phyloP scores from a whole-genome alignment of 1,140 invertebrate species.

The Arion vulgaris region DNA sequence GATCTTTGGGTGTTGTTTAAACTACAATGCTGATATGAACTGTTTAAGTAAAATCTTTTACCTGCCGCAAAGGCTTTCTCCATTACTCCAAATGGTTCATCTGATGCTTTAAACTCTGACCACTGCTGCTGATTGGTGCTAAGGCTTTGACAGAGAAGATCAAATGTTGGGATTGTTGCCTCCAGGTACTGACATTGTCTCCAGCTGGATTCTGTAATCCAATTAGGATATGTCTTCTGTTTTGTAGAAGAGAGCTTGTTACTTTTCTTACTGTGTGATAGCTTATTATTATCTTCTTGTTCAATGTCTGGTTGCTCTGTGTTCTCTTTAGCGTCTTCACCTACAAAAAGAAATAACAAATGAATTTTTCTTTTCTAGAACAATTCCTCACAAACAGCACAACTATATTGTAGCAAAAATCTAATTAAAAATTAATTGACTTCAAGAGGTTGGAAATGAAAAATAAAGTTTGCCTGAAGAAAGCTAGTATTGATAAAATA shows the following conservation, averaged over 20 bases:
- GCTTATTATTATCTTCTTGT: not conserved
- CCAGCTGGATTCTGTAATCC: constrained; percentile 64
- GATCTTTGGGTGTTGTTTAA: too few relatives aligned
- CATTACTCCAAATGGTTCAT: constrained; percentile 62
- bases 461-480: too few relatives aligned
- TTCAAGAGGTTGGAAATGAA: too few relatives aligned
- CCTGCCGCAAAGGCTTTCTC: constrained; percentile 40
- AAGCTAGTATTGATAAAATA: too few relatives aligned
- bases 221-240: constrained; percentile 47
- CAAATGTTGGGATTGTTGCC: constrained; percentile 55
- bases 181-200: constrained; percentile 66
- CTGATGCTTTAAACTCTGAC: constrained; percentile 53
- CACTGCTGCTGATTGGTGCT: constrained; percentile 62
- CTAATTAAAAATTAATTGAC: too few relatives aligned
- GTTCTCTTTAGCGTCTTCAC: not conserved
- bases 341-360: not conserved
- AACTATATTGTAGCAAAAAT: too few relatives aligned
- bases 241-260: not conserved
- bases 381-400: too few relatives aligned
- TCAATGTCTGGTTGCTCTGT: not conserved
- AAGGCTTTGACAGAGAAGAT: constrained; percentile 62
- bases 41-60: too few relatives aligned
- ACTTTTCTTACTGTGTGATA: not conserved
- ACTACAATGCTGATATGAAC: too few relatives aligned
- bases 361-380: too few relatives aligned